phyloP scores from a whole-genome alignment of 2,797 vertebrate genomes.

The Hozukius guyotensis region DNA sequence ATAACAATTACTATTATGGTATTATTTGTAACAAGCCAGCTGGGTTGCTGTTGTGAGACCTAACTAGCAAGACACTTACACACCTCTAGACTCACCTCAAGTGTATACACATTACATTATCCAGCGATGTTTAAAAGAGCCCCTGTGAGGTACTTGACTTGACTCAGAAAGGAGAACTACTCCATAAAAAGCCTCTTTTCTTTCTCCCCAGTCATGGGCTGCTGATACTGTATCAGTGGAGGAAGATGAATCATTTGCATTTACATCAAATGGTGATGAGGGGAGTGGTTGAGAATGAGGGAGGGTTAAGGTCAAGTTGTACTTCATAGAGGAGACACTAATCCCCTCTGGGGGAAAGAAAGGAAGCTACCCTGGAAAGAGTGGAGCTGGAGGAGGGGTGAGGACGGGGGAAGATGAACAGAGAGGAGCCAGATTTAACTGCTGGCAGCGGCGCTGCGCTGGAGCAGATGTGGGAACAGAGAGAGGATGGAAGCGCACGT shows the following conservation, averaged over 20 bases:
- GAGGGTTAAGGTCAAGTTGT: conserved; percentile 77
- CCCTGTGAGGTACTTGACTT: conserved; percentile 40
- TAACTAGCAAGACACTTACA: not conserved
- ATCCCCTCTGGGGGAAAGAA: conserved; percentile 57
- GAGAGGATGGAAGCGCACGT: not conserved
- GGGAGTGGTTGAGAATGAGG: conserved; percentile 63
- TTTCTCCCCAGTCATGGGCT: conserved; percentile 21
- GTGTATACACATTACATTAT: conserved; percentile 22
- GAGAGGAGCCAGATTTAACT: conserved; percentile 29
- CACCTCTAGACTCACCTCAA: conserved; percentile 1
- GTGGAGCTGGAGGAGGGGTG: conserved; percentile 5
- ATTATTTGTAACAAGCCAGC: not conserved
- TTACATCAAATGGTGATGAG: conserved; percentile 74
- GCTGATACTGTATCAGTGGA: conserved; percentile 59
- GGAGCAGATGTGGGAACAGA: not conserved
- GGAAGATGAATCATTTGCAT: conserved; percentile 74
- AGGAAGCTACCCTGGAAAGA: conserved; percentile 36
- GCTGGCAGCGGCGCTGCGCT: not conserved
- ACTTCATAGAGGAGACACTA: conserved; percentile 70
- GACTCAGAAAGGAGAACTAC: conserved; percentile 40
- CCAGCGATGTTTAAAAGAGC: conserved; percentile 24
- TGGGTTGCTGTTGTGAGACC: conserved; percentile 12
- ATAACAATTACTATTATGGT: conserved; percentile 39
- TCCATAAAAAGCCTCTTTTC: conserved; percentile 35
- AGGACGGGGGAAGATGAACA: conserved; percentile 14